Evolutionary conservation across 1,140 invertebrate genomes (phyloP).

Genomic region (Sinella curviseta): DNA sequence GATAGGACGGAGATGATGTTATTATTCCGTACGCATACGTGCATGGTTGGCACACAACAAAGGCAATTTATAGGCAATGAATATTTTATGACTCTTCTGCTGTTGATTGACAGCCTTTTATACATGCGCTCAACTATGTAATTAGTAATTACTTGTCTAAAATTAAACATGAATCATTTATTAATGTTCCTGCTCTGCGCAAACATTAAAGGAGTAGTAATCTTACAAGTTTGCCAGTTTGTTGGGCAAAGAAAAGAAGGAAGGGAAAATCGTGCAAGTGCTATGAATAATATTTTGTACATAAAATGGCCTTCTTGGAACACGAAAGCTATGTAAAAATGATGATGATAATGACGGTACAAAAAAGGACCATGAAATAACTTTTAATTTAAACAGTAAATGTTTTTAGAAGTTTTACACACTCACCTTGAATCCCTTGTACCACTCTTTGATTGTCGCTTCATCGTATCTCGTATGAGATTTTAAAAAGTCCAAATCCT

Average conservation of each 20-base stretch:
- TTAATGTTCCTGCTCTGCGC: neutral
- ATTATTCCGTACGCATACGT: too few relatives aligned
- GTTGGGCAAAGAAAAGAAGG: too few relatives aligned
- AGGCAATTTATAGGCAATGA: neutral
- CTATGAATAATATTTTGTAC: too few relatives aligned
- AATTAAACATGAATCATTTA: conserved; percentile 4
- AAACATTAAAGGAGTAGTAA: too few relatives aligned
- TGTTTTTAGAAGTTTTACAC: conserved; percentile 17
- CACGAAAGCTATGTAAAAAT: too few relatives aligned
- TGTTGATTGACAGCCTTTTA: neutral
- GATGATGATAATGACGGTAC: too few relatives aligned
- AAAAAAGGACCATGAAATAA: neutral
- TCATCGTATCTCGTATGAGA: conserved; percentile 92
- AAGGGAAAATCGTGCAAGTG: too few relatives aligned
- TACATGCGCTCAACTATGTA: neutral
- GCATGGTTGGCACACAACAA: too few relatives aligned
- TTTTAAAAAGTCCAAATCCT: conserved; percentile 95
- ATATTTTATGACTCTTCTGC: neutral
- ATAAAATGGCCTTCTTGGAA: too few relatives aligned
- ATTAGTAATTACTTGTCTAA: neutral
- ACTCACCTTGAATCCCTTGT: conserved; percentile 93
- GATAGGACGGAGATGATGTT: too few relatives aligned
- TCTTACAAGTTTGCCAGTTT: too few relatives aligned
- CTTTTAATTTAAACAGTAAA: neutral
- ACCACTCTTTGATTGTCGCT: conserved; percentile 97